Evolutionary conservation across 2,888 invertebrate species (phyloP).

Genomic region (Orgyia antiqua): DNA sequence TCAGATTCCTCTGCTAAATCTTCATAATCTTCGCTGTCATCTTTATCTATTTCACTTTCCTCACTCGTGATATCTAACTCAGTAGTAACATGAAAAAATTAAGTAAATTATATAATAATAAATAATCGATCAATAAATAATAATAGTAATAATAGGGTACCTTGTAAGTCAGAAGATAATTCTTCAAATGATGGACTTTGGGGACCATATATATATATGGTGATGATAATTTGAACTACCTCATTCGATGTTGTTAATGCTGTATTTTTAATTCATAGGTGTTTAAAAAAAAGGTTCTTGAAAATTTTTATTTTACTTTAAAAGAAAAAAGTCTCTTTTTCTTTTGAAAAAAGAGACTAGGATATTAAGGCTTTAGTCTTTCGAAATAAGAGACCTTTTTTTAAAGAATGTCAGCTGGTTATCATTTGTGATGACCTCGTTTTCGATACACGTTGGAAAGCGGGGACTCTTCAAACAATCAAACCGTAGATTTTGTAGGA

Average conservation of each 20-base stretch:
- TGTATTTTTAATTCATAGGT: neutral
- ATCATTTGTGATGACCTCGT: too few relatives aligned
- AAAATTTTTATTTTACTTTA: neutral
- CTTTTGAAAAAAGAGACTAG: too few relatives aligned
- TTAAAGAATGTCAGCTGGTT: too few relatives aligned
- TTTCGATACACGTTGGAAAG: neutral
- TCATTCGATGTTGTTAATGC: neutral
- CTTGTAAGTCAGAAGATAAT: neutral
- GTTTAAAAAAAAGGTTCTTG: neutral
- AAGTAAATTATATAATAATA: slow-evolving; percentile 7
- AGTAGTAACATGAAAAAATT: slow-evolving; percentile 7
- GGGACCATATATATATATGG: slow-evolving; percentile 3
- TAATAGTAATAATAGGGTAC: neutral
- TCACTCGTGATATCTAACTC: slow-evolving; percentile 1
- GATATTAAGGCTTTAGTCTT: too few relatives aligned
- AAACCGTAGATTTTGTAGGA: too few relatives aligned
- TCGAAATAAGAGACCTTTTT: too few relatives aligned
- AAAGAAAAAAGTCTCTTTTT: neutral
- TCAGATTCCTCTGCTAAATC: slow-evolving; percentile 8
- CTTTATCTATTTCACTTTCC: slow-evolving; percentile 3
- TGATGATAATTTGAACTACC: neutral
- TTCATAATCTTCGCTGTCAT: slow-evolving; percentile 5
- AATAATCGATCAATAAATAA: slow-evolving; percentile 3
- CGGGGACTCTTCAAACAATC: neutral
- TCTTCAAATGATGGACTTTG: too few relatives aligned